phyloP scores from a whole-genome alignment of 2,888 invertebrate genomes.

The Melieria picta region DNA sequence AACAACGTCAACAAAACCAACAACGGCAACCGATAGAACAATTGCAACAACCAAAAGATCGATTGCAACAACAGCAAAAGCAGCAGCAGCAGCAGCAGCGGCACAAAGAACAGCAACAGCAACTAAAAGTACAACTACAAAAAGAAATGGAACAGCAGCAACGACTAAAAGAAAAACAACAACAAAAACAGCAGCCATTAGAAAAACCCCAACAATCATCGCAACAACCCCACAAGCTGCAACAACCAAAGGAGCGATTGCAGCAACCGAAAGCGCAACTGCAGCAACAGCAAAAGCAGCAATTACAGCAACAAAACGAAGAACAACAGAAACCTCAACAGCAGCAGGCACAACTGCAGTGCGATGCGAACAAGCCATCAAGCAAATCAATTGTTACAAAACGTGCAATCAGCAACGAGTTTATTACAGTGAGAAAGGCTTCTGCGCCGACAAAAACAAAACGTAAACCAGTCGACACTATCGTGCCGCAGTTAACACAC shows the following conservation, averaged over 20 bases:
- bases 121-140: conserved; percentile 3
- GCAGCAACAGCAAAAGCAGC: background rate
- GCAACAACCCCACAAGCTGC: background rate
- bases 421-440: no score
- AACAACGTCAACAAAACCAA: background rate
- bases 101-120: background rate
- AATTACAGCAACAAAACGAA: conserved; percentile 4
- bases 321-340: background rate
- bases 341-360: no score
- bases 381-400: no score
- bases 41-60: background rate
- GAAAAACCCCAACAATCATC: conserved; percentile 1
- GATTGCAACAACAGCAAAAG: background rate
- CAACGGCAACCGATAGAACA: background rate
- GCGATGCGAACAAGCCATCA: no score
- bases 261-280: background rate
- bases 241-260: background rate
- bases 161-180: background rate
- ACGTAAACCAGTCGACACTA: background rate
- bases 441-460: background rate
- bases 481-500: conserved; percentile 24
- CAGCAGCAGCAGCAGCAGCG: background rate
- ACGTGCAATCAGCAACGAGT: no score
- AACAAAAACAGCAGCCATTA: background rate
- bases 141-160: background rate